Base-by-base conservation (phyloP, 2,888 invertebrate species). In the Philhelius pedissequus region DNA sequence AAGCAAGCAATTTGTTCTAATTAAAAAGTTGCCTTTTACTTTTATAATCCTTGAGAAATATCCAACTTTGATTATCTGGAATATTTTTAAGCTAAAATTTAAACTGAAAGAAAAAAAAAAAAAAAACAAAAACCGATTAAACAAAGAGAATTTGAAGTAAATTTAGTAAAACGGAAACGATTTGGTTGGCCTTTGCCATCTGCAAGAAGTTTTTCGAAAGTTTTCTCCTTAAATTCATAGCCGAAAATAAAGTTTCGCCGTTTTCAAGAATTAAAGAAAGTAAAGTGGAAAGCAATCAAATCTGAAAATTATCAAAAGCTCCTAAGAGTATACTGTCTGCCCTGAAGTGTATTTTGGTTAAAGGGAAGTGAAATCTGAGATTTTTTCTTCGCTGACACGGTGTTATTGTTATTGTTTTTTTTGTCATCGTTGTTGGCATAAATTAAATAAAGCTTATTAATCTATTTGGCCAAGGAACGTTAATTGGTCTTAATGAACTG, bases 1-100 rank as follows among this genome's bases (percentile, higher is more conserved):
- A 62, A 74, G 77, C 62, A 62, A 68, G 77, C 77, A 77, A 77
- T 82, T 82, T 74, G 73, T 50, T 82, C 62, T 74, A 82, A 82
- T 77, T 77, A 77, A 78, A 82, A 82, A 74, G 73, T 82, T 73
- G 45, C 8, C 25, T 27, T 13, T 22, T 35, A 13, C 15, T 54
- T 25, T 15, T 30, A 22, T 50, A 43, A 30, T 18, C 30, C 62
- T 4, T 7, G 20, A 62, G 45, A 45, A 45, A 45, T 45, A 45
- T 60, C 18, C 18, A 60, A 60, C 62, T 62, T 27, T 60, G 43
- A 60, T 60, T 40, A 62, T 62, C 30, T 27, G 27, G 27, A 43
- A 40, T 40, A 27, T 43, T 30, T 30, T 45, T 13, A 30, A 7
- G 11, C n/a, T 7, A 11, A 45, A 18, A 60, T n/a, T n/a, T n/a